Conservation (phyloP, 2,888 invertebrate species). For the Drosophila pegasa region DNA sequence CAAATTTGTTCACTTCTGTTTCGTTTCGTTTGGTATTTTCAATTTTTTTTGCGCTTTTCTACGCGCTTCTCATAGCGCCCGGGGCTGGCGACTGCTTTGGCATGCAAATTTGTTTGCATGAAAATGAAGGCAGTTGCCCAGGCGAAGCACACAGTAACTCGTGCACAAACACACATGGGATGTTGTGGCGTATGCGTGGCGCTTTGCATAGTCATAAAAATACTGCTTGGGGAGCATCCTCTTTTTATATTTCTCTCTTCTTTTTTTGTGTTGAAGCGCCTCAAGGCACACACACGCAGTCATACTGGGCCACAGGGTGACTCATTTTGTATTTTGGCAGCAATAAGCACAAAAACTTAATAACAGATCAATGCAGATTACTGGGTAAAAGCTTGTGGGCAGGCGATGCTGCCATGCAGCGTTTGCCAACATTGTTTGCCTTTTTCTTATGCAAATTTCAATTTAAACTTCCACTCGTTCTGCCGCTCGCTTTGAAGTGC, state of each 20-base stretch:
- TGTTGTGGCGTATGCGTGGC: slow-evolving; percentile 62
- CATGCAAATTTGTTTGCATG: slow-evolving; percentile 78
- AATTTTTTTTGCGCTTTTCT: slow-evolving; percentile 60
- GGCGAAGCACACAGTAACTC: background rate
- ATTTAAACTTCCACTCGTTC: slow-evolving; percentile 19
- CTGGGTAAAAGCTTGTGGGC: slow-evolving; percentile 40
- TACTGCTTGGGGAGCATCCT: slow-evolving; percentile 27
- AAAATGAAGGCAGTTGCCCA: slow-evolving; percentile 66
- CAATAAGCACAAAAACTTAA: slow-evolving; percentile 64
- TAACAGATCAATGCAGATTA: slow-evolving; percentile 76
- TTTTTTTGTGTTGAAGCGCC: slow-evolving; percentile 16
- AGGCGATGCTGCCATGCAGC: slow-evolving; percentile 9
- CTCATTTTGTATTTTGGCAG: slow-evolving; percentile 43
- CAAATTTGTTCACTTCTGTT: slow-evolving; percentile 65
- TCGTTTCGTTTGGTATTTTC: slow-evolving; percentile 14
- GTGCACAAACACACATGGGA: slow-evolving; percentile 21
- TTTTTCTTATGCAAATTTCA: slow-evolving; percentile 52
- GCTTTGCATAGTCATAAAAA: slow-evolving; percentile 67
- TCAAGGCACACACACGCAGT: slow-evolving; percentile 5
- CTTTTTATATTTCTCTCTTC: background rate
- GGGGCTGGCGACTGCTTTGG: slow-evolving; percentile 62
- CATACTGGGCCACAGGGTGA: slow-evolving; percentile 2
- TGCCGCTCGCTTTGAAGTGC: slow-evolving; percentile 28
- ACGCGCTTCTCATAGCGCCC: slow-evolving; percentile 39
- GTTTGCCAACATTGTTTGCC: slow-evolving; percentile 53